Base-by-base conservation (phyloP, 2,113 vertebrate genomes). In the Nipponia nippon region DNA sequence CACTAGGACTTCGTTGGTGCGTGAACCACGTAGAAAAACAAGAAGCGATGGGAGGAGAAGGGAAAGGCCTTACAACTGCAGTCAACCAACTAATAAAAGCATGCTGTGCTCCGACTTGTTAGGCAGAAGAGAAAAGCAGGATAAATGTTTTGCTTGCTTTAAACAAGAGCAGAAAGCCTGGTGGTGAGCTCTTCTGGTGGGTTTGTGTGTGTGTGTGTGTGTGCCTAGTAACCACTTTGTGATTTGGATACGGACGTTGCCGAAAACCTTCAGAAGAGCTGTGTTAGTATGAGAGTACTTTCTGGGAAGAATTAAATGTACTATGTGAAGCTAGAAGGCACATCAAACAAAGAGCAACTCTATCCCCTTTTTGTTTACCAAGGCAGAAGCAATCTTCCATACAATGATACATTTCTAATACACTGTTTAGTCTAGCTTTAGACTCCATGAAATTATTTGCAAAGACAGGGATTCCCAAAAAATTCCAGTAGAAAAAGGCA, bases 401-500 rank as follows among this genome's bases (percentile, higher is more conserved):
- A 81, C 76, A 87, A 73, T 7, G 49, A 84, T 97, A 79, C 89
- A 84, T 89, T 97, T 96, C 90, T 88, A 96, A 95, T 79, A 49
- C 14, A 71, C 91, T 97, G 98, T 98, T 98, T 98, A 98, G 98
- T 98, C 97, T 98, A 96, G 95, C 94, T 82, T 87, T 55, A 84
- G 90, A 91, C 58, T 94, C 97, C 97, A 96, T 97, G 96, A 96
- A 93, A 97, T 95, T 94, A 95, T 97, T 98, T 95, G 97, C 92
- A 83, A 97, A 97, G 97, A 97, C 91, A 93, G 70, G 90, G 91
- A 97, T 98, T 97, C 96, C 83, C 93, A 84, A 97, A 96, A 93
- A 72, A 62, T 65, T 81, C 75, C 73, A 84, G 52, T 8, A 87
- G 30, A 89, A 90, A 75, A 69, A 61, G 47, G 32, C 42, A 49